phyloP scores from a whole-genome alignment of 2,113 vertebrate genomes.

The Spea multiplicata region DNA sequence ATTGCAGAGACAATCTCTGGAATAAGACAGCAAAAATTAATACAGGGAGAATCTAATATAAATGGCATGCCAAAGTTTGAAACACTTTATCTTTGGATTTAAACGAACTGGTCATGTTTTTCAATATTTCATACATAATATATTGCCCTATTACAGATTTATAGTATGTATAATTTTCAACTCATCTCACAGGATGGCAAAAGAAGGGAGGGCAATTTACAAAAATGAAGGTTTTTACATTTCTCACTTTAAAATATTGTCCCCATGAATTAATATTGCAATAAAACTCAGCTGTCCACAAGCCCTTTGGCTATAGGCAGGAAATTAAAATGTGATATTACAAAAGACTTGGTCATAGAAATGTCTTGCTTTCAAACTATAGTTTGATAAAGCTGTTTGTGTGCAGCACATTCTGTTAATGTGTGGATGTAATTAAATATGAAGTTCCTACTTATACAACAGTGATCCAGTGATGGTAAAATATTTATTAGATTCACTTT shows the following conservation, averaged over 20 bases:
- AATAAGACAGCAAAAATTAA: not conserved
- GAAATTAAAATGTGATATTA: conserved; percentile 7
- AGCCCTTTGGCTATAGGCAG: not conserved
- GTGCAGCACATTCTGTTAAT: not conserved
- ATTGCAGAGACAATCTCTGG: not conserved
- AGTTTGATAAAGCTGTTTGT: not conserved
- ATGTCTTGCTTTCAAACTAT: not conserved
- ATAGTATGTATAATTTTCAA: conserved; percentile 15
- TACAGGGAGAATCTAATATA: not conserved
- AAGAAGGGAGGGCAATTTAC: conserved; percentile 5
- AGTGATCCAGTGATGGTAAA: not conserved
- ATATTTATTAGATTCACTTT: not conserved
- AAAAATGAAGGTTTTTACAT: not conserved
- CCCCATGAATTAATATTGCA: conserved; percentile 1
- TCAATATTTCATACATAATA: conserved; percentile 19
- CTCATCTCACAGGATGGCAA: conserved; percentile 12
- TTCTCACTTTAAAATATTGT: conserved; percentile 3
- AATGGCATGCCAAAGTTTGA: conserved; percentile 4
- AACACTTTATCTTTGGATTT: conserved; percentile 7
- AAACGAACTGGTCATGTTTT: conserved; percentile 17
- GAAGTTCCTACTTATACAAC: not conserved
- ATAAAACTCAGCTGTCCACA: conserved; percentile 10
- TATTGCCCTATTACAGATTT: conserved; percentile 18
- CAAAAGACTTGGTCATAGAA: not conserved
- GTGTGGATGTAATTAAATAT: conserved; percentile 1